Evolutionary conservation across 2,888 invertebrate genomes (phyloP), one percentile per base, ranked within the genome.

Genomic region (Drosophila percnosoma): DNA sequence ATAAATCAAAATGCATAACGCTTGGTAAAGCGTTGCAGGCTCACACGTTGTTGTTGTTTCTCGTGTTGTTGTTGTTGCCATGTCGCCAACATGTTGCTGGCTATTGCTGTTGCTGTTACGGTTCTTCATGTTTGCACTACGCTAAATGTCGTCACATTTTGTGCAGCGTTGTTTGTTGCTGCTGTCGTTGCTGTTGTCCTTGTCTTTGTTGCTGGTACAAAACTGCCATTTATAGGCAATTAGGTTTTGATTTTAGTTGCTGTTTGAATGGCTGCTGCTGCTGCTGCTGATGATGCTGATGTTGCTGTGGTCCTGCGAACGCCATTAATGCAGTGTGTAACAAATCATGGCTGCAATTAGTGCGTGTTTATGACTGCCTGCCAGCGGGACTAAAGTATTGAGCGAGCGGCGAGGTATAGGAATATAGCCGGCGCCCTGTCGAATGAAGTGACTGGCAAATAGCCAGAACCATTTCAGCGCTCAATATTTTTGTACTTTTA

Each of bases 301-400:
- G 51, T 45, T 68, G 72, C 57, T 74, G 68, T 61, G 67, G 70
- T 86, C 77, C 83, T 83, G 87, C 54, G 72, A 81, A 71, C 72
- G 71, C 90, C 84, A 89, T 89, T 87, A 87, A 83, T 83, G 83
- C 82, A 73, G 84, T 89, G 85, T 89, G 85, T 82, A 79, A 87
- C 90, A 87, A 88, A 90, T 87, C 87, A 91, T 86, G 82, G 90
- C 78, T 82, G 84, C 88, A 89, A 89, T 89, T 89, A 89, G 91
- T 90, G 91, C 91, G 88, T 89, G 88, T 91, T 89, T 89, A 89
- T 90, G 90, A 83, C 91, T 87, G 86, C 67, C 78, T 54, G 89
- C 89, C 65, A 66, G 70, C 60, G 52, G 69, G 53, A 52, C n/a
- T 27, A 5, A 38, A 21, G 2, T 45, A 24, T 45, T 27, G 27